Conservation (phyloP, 2,113 vertebrate genomes). For the Saccopteryx leptura region DNA sequence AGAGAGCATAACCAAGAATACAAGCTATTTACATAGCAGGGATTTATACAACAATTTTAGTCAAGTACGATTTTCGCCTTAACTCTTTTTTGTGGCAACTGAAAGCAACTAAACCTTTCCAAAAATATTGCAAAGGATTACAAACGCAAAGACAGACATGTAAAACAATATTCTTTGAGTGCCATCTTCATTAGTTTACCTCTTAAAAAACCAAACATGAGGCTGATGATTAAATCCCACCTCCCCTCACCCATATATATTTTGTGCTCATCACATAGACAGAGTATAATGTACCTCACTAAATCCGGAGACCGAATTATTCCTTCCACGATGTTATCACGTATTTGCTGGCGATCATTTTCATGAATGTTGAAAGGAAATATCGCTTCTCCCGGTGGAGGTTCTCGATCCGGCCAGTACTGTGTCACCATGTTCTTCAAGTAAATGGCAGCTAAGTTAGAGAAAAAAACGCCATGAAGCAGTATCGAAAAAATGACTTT, state of each 20-base stretch:
- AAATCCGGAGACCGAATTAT: slow-evolving; percentile 97
- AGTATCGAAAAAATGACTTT: slow-evolving; percentile 47
- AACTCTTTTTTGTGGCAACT: slow-evolving; percentile 40
- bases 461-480: slow-evolving; percentile 47
- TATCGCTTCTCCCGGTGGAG: slow-evolving; percentile 92
- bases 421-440: slow-evolving; percentile 99
- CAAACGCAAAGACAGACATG: slow-evolving; percentile 36
- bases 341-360: slow-evolving; percentile 97
- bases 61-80: neutral
- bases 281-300: slow-evolving; percentile 91
- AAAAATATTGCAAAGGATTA: slow-evolving; percentile 57
- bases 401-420: slow-evolving; percentile 98
- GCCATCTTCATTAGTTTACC: neutral
- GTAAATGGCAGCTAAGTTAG: slow-evolving; percentile 95
- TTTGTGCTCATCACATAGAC: accelerated
- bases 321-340: slow-evolving; percentile 97
- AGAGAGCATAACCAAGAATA: neutral
- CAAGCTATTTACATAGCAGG: neutral
- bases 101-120: neutral
- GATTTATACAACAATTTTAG: neutral
- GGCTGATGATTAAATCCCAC: neutral
- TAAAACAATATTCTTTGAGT: neutral
- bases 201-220: slow-evolving; percentile 8
- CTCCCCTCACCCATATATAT: neutral
- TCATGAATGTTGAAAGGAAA: slow-evolving; percentile 99